Conservation (phyloP, 2,797 vertebrate species). For the Micromesistius poutassou region DNA sequence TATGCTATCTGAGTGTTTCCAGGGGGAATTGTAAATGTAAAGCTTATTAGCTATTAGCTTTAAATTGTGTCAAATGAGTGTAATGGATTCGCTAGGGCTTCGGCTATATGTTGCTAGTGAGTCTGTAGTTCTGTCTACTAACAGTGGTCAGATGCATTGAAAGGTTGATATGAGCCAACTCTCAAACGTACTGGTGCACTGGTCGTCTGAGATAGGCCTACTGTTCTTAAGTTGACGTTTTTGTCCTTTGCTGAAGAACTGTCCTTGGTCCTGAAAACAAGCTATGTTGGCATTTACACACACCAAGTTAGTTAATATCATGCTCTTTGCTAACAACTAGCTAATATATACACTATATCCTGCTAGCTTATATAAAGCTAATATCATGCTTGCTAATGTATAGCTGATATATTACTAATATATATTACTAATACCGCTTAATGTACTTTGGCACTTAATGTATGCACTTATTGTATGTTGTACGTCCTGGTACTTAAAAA, state of each 20-base stretch:
- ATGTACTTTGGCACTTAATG: no score
- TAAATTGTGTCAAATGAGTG: background rate
- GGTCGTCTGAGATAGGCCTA: no score
- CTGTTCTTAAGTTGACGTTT: background rate
- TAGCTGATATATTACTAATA: no score
- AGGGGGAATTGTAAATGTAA: background rate
- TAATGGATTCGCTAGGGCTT: background rate
- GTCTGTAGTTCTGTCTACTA: background rate
- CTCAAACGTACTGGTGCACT: background rate
- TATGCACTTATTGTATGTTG: no score
- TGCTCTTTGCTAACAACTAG: background rate
- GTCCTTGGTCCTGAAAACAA: background rate
- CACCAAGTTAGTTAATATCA: background rate
- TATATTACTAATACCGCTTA: no score
- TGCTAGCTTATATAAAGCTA: background rate
- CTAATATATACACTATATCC: background rate
- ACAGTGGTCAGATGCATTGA: background rate
- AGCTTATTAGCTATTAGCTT: background rate
- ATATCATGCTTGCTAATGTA: background rate
- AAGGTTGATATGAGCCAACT: background rate
- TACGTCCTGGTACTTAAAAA: no score
- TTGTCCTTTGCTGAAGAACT: background rate
- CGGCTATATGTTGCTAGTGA: background rate
- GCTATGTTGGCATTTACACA: background rate
- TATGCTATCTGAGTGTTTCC: background rate